Conservation (phyloP, 2,797 vertebrate genomes). For the Lepidocolaptes lacrymiger region DNA sequence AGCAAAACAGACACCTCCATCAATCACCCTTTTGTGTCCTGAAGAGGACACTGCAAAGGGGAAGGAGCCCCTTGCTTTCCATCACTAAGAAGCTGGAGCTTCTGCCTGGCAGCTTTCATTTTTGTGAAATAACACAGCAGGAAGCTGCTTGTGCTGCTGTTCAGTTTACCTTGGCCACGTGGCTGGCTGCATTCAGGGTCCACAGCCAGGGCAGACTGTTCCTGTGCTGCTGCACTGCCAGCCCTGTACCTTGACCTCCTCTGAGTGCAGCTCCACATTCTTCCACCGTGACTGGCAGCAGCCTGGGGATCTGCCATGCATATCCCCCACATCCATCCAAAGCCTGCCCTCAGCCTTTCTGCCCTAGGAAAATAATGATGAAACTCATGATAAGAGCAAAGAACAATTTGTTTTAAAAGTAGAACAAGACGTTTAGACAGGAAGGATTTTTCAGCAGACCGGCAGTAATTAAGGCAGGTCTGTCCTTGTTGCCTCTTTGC, state of each 20-base stretch:
- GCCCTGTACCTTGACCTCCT: neutral
- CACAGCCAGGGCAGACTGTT: neutral
- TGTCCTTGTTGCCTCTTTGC: neutral
- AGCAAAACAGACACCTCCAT: neutral
- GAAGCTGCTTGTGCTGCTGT: neutral
- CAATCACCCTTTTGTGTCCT: neutral
- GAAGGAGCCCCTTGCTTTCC: neutral
- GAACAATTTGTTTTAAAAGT: neutral
- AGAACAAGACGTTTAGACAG: neutral
- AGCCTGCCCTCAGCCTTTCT: neutral
- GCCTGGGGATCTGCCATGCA: neutral
- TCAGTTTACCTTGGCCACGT: neutral
- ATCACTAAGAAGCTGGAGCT: neutral
- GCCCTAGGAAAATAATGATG: neutral
- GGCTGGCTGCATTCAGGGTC: neutral
- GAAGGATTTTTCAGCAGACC: neutral
- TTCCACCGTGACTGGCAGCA: neutral
- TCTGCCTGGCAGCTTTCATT: neutral
- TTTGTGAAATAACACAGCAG: neutral
- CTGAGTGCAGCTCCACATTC: neutral
- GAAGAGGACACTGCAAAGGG: neutral
- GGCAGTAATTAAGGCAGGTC: neutral
- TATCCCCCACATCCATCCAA: neutral
- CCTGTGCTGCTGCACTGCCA: neutral
- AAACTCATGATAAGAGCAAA: neutral